A percentile compares a stretch with the other conserved stretches of the same genome.
Evolutionary conservation across 2,888 invertebrate species (phyloP).

Genomic region (Torymus texanus): DNA sequence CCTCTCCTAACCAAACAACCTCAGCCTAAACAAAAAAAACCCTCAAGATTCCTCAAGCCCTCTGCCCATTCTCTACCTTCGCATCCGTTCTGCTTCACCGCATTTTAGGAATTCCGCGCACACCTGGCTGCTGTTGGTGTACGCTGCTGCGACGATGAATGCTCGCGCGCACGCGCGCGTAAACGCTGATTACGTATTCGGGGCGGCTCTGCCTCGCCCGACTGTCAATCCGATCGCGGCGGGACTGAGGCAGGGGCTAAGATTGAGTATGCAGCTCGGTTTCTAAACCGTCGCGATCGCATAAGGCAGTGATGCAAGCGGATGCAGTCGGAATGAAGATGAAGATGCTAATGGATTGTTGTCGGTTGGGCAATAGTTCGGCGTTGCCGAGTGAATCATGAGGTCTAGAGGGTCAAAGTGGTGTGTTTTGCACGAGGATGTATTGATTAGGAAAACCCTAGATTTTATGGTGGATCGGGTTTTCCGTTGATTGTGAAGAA

Average conservation of each 20-base stretch:
- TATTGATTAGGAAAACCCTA: no score
- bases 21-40: no score
- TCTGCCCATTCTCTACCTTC: no score
- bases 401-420: no score
- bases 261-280: neutral
- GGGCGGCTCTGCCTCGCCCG: conserved; percentile 31
- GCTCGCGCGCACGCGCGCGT: neutral
- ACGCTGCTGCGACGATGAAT: no score
- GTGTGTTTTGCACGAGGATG: no score
- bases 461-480: no score
- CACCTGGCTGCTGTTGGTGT: neutral
- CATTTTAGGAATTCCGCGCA: conserved; percentile 37
- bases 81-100: no score
- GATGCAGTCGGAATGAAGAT: neutral
- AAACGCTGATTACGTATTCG: conserved; percentile 54
- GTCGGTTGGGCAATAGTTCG: no score
- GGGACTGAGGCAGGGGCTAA: conserved; percentile 1
- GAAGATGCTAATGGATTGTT: neutral
- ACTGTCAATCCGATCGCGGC: conserved; percentile 42
- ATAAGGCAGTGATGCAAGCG: neutral
- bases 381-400: neutral
- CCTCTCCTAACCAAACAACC: no score
- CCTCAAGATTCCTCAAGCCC: no score
- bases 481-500: no score
- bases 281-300: neutral